A percentile compares a stretch with the other conserved stretches of the same genome.
Conservation (phyloP, 2,888 invertebrate species). For the Phortica magna region DNA sequence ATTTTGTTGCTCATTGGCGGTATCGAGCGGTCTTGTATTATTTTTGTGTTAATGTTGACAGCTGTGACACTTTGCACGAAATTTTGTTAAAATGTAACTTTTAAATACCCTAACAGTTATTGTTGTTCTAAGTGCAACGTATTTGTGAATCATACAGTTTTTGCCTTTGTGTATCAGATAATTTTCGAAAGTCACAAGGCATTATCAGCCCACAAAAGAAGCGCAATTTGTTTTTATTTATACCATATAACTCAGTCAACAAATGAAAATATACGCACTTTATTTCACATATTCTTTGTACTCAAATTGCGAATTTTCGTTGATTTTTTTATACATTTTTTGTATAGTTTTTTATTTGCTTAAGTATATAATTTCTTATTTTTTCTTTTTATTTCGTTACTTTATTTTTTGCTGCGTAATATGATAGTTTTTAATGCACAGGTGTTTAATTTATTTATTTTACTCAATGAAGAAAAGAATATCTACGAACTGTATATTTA, state of each 20-base stretch:
- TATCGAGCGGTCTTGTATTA: background rate
- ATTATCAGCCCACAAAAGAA: background rate
- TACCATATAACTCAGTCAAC: no score
- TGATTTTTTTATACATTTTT: no score
- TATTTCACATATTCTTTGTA: no score
- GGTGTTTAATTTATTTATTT: constrained; percentile 11
- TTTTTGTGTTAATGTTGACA: background rate
- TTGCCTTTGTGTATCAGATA: background rate
- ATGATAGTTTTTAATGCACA: constrained; percentile 6
- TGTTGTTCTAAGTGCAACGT: background rate
- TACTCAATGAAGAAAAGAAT: background rate
- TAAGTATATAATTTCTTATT: background rate
- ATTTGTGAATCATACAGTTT: background rate
- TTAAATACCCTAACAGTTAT: background rate
- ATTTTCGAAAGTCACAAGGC: background rate
- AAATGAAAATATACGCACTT: no score
- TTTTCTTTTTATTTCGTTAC: background rate
- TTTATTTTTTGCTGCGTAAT: constrained; percentile 15
- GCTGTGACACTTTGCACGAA: no score
- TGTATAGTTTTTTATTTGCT: background rate
- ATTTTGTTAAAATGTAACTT: background rate
- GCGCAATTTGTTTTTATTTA: background rate
- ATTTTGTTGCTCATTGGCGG: background rate
- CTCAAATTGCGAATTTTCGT: no score
- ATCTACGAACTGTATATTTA: constrained; percentile 3